Percentiles rank a stretch among this genome's conserved stretches.
These are phyloP conservation scores for Hirtodrosophila confusa DNA, from an alignment of 2,888 invertebrate species.

Conservation along the genomic window DNA sequence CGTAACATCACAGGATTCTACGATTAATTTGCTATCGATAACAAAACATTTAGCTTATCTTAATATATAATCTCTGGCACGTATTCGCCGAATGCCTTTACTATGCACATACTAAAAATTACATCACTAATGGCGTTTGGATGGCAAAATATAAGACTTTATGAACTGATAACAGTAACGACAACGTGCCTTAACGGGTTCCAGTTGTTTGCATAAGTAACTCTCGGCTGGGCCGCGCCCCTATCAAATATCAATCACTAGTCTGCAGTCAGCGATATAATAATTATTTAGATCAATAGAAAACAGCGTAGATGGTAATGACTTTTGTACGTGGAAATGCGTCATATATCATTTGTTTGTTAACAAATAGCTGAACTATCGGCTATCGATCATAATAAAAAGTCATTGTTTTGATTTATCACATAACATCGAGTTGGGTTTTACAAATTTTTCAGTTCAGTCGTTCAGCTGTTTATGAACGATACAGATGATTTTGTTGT, in stretches of 20 bases:
- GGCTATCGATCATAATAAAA: slow-evolving; percentile 6
- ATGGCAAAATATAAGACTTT: slow-evolving; percentile 26
- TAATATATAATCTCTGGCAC: slow-evolving; percentile 3
- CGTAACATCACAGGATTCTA: neutral
- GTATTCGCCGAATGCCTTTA: neutral
- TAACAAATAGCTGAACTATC: slow-evolving; percentile 24
- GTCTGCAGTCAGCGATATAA: slow-evolving; percentile 4
- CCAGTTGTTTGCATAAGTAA: slow-evolving; percentile 34
- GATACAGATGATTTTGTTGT: too few species aligned
- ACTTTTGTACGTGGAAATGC: slow-evolving; percentile 44
- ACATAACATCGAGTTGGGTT: neutral
- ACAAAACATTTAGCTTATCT: slow-evolving; percentile 22
- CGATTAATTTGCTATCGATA: slow-evolving; percentile 17
- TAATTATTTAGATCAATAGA: slow-evolving; percentile 40
- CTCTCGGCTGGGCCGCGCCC: slow-evolving; percentile 22
- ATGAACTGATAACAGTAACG: slow-evolving; percentile 41
- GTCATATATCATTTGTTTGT: slow-evolving; percentile 32
- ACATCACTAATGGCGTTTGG: slow-evolving; percentile 39
- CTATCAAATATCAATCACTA: slow-evolving; percentile 38
- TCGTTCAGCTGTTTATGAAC: too few species aligned
- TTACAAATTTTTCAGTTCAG: too few species aligned
- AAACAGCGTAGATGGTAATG: slow-evolving; percentile 42
- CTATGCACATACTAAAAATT: slow-evolving; percentile 21
- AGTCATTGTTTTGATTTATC: slow-evolving; percentile 1
- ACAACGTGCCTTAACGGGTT: slow-evolving; percentile 13